These are phyloP conservation scores for Theristicus caerulescens DNA, from an alignment of 2,113 vertebrate species.

Conservation along the genomic window DNA sequence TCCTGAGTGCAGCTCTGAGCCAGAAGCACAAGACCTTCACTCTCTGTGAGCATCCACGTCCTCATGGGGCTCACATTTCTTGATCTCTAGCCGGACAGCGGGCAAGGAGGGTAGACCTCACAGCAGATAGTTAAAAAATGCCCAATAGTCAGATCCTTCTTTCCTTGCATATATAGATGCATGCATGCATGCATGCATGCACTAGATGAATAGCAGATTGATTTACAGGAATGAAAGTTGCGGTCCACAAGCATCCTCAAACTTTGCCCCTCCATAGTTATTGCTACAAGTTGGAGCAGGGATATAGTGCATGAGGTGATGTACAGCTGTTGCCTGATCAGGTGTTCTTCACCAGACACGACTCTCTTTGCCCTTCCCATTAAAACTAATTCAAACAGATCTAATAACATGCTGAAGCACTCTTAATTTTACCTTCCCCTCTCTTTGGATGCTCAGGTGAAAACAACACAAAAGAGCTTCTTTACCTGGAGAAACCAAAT, in stretches of 20 bases:
- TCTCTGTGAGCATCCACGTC: neutral
- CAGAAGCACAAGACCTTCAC: neutral
- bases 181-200: neutral
- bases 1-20: neutral
- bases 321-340: neutral
- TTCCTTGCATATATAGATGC: neutral
- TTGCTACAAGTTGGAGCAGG: neutral
- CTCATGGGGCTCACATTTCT: rapidly evolving
- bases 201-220: neutral
- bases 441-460: neutral
- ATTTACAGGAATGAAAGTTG: neutral
- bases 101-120: neutral
- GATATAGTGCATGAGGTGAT: neutral
- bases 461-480: neutral
- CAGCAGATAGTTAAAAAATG: neutral
- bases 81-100: neutral
- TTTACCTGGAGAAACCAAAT: neutral
- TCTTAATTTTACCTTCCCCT: neutral
- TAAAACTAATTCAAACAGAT: neutral
- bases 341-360: neutral
- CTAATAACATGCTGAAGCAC: neutral
- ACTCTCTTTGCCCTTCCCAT: neutral
- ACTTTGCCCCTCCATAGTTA: neutral
- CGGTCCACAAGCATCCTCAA: neutral
- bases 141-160: neutral